phyloP scores from a whole-genome alignment of 92 coral and sea anemone species.

The Pocillopora grandis region DNA sequence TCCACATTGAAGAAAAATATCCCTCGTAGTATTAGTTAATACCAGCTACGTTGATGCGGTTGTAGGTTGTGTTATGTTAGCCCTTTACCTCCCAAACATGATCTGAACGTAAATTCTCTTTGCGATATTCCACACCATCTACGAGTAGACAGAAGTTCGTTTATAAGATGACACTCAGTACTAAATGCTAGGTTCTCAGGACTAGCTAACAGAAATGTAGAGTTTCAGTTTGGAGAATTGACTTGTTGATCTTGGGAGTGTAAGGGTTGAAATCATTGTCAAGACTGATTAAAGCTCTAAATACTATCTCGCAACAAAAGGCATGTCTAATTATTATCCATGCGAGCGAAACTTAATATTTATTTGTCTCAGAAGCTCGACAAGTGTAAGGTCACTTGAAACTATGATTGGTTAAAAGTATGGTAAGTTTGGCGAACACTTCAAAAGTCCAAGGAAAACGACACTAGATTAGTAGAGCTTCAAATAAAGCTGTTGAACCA shows the following conservation, averaged over 20 bases:
- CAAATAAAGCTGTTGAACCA: background rate
- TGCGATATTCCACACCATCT: too few species aligned
- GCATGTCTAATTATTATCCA: background rate
- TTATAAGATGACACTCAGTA: too few species aligned
- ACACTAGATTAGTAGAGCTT: background rate
- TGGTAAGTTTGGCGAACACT: background rate
- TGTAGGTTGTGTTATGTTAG: background rate
- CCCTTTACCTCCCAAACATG: too few species aligned
- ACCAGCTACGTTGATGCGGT: background rate
- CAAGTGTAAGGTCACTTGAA: background rate
- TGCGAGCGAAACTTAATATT: conserved; percentile 20
- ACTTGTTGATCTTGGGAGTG: too few species aligned
- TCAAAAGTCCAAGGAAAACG: background rate
- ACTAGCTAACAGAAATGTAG: background rate
- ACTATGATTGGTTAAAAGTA: too few species aligned
- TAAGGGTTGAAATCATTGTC: too few species aligned
- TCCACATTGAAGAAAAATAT: background rate
- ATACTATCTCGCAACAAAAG: background rate
- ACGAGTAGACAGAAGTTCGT: too few species aligned
- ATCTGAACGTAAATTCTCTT: too few species aligned
- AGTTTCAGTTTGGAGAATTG: background rate
- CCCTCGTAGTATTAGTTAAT: background rate
- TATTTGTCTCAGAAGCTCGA: conserved; percentile 18
- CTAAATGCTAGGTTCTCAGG: too few species aligned
- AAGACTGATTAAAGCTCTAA: too few species aligned